These are phyloP conservation scores for Ectropis grisescens DNA, from an alignment of 1,140 invertebrate species.

Conservation along the genomic window DNA sequence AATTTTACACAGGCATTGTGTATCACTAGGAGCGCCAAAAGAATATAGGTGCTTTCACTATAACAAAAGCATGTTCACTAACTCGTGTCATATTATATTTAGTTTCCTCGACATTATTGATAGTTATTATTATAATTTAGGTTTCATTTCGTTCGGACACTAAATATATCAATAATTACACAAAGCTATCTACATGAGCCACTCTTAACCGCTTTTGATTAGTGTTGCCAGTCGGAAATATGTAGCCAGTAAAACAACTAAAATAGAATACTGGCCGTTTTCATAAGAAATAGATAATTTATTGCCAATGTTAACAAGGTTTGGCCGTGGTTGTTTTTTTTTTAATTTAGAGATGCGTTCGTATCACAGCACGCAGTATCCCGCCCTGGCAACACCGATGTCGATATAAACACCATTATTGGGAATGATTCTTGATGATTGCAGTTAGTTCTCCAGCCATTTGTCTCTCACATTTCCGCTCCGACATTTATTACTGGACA, in stretches of 20 bases:
- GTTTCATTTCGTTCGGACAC: slow-evolving; percentile 43
- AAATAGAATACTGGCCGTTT: too few species aligned
- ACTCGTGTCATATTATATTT: slow-evolving; percentile 22
- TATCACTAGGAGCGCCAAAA: slow-evolving; percentile 32
- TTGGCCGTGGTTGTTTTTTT: too few species aligned
- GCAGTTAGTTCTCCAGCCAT: slow-evolving; percentile 42
- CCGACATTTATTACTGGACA: slow-evolving; percentile 39
- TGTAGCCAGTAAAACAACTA: too few species aligned
- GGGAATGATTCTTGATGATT: slow-evolving; percentile 62
- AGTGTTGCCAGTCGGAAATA: slow-evolving; percentile 34
- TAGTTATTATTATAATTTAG: slow-evolving; percentile 36
- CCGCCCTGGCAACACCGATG: slow-evolving; percentile 29
- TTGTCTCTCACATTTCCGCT: slow-evolving; percentile 38
- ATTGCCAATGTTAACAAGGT: too few species aligned
- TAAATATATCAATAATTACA: slow-evolving; percentile 66
- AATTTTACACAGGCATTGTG: slow-evolving; percentile 24
- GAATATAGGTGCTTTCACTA: slow-evolving; percentile 27
- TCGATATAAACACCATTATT: slow-evolving; percentile 34
- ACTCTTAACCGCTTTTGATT: slow-evolving; percentile 31
- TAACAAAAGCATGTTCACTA: slow-evolving; percentile 25
- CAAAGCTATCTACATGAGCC: slow-evolving; percentile 68
- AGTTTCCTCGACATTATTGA: slow-evolving; percentile 14
- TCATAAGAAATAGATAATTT: too few species aligned
- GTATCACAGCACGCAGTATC: slow-evolving; percentile 9
- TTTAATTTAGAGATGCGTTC: not conserved